Base-by-base conservation (phyloP, 2,113 vertebrate genomes). In the Sinosuthora webbiana region DNA sequence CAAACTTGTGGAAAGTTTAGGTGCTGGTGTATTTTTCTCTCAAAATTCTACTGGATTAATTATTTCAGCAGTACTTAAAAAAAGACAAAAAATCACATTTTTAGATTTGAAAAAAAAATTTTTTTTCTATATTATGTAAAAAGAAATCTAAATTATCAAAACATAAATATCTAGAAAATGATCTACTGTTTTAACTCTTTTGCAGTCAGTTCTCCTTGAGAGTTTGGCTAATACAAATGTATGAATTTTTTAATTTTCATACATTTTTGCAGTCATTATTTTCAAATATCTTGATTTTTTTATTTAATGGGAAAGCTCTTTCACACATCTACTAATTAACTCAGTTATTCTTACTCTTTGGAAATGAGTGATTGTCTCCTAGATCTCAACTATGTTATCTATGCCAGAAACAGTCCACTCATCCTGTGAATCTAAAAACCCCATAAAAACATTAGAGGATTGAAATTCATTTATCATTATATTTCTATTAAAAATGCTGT, bases 261-360 rank as follows among this genome's bases (percentile, higher is more conserved):
- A 45, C 21, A 2, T 73, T 78, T 83, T 73, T 80, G 8, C 14
- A 53, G 22, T 27, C 63, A 82, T 75, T 78, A 41, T 91, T 81
- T 70, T 67, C 25, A 50, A 69, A 25, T 13, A 14, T 42, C 15
- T 49, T 84, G 37, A 65, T 25, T 64, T 53, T 80, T 60, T 64
- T 64, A 12, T 33, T 28, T 53, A 64, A 8, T 50, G 25, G 31
- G 17, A 91, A 69, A 82, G 13, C 27, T 81, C 35, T 77, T 91
- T 94, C 68, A 80, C 21, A 79, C 8, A 67, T 71, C 23, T 82
- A 23, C 35, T 82, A 74, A 98, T 97, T 94, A 95, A 93, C n/a
- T 94, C 82, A 45, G 53, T 92, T 95, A 81, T 90, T 92, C 90
- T 95, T 92, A 78, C 27, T 96, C 37, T 90, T 83, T 69, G 42